phyloP scores from a whole-genome alignment of 2,113 vertebrate species.

The Agelaius tricolor region DNA sequence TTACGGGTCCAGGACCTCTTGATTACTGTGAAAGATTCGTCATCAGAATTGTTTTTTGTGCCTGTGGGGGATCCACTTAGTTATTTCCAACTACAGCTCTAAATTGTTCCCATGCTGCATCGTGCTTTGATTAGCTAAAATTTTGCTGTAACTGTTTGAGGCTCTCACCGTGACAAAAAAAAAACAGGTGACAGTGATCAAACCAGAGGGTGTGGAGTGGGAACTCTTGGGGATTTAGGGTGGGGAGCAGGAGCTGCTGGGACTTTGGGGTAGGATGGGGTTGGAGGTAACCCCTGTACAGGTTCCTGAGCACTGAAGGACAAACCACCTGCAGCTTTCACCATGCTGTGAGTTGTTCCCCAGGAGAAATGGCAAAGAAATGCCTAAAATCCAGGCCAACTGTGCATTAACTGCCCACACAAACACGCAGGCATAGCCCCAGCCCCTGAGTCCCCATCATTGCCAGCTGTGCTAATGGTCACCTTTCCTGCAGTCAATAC shows the following conservation, averaged over 20 bases:
- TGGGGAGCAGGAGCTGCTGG: background rate
- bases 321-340: background rate
- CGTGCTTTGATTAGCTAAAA: conserved; percentile 58
- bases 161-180: background rate
- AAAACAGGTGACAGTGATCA: conserved; percentile 1
- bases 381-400: rapidly evolving
- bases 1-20: background rate
- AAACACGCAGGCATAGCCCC: rapidly evolving
- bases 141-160: conserved; percentile 8
- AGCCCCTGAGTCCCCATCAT: background rate
- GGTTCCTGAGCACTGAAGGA: background rate
- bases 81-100: conserved; percentile 47
- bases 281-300: background rate
- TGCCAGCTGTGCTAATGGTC: background rate
- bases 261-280: background rate
- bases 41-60: background rate
- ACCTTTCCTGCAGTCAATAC: conserved; percentile 15
- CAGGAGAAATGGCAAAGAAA: background rate
- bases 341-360: background rate
- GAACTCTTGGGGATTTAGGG: background rate
- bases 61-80: conserved; percentile 55
- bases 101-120: conserved; percentile 69
- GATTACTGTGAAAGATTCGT: conserved; percentile 32
- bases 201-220: background rate
- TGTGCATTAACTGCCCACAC: background rate